Evolutionary conservation across 64 coral and sea anemone genomes (phyloP), one percentile per base, ranked within the genome.

Genomic region (Stylophora pistillata): DNA sequence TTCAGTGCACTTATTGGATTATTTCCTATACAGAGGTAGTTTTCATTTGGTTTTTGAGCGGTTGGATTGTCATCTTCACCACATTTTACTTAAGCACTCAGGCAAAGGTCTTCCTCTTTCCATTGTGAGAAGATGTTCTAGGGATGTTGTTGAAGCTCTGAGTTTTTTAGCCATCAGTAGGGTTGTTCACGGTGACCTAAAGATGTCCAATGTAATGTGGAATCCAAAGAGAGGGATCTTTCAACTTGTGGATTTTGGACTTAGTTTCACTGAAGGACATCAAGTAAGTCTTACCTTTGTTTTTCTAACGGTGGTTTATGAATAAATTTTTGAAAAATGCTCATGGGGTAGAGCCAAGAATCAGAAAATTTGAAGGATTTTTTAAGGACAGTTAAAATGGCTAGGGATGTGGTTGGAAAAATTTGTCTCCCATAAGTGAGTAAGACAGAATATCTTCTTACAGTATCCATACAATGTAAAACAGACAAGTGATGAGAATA

Each of bases 151-250:
- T 53, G 55, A 31, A 70, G 95, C 88, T 10, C 27, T 94, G 23
- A 27, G 65, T 41, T 98, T 80, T 56, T 80, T 98, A 47, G 41
- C 61, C 58, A 32, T 59, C 6, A 85, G 80, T 13, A 47, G 58
- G 56, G 90, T 98, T 53, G n/a, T 98, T 55, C 95, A 98, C 81
- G 95, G 82, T 27, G 95, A 98, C 58, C 79, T 98, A n/a, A 98
- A 98, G 88, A 86, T 90, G 16, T 88, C 73, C 14, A 98, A 98
- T 33, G 60, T 98, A 66, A 91, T 98, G 89, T 98, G 95, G 95
- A 94, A 88, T 94, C 33, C 85, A 78, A 71, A 86, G 21, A 56
- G 21, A 37, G 95, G 82, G 15, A 21, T 33, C 33, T 98, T 98
- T 59, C 89, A 94, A 64, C 72, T 98, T 83, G 89, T 89, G 23